phyloP scores from a whole-genome alignment of 2,113 vertebrate species.

The Colius striatus region DNA sequence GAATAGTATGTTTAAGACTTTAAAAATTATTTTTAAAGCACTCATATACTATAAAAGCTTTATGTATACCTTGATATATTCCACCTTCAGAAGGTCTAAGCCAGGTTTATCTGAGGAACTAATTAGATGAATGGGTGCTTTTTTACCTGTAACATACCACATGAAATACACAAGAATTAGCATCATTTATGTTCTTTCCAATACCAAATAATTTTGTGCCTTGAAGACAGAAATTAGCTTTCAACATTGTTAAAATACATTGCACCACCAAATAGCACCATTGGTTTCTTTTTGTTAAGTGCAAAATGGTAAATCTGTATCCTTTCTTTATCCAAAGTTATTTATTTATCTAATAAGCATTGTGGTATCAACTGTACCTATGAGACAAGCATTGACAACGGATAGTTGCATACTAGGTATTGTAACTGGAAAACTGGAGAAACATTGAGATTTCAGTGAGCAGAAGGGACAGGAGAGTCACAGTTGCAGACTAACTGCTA shows the following conservation, averaged over 20 bases:
- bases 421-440: background rate
- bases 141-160: constrained; percentile 76
- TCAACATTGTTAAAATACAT: background rate
- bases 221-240: background rate
- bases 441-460: background rate
- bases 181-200: background rate
- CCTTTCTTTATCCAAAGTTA: background rate
- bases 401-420: background rate
- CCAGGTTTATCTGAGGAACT: constrained; percentile 87
- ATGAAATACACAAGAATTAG: background rate
- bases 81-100: constrained; percentile 91
- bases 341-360: background rate
- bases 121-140: constrained; percentile 85
- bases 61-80: constrained; percentile 87
- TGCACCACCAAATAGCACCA: background rate
- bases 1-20: background rate
- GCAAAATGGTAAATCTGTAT: background rate
- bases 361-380: background rate
- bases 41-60: background rate
- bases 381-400: background rate
- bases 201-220: background rate
- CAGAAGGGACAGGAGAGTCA: background rate
- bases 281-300: background rate
- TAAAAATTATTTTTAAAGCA: background rate
- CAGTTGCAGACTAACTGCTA: background rate